These are phyloP conservation scores for Actinia equina DNA, from an alignment of 64 coral and sea anemone species.

Conservation along the genomic window DNA sequence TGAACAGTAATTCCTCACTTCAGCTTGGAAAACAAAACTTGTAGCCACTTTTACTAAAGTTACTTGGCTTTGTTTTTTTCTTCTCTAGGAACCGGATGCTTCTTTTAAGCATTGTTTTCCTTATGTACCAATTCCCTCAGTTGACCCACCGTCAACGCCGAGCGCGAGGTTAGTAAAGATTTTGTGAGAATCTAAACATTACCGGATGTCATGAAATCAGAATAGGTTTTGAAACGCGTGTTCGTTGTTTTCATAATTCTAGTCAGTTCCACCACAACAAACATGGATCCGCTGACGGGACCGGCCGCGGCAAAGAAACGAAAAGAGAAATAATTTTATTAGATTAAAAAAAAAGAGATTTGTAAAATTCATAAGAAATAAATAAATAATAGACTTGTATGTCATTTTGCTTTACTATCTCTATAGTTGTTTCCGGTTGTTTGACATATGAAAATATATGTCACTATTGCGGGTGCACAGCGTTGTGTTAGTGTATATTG, in stretches of 20 bases:
- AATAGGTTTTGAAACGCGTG: neutral
- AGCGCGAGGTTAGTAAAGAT: neutral
- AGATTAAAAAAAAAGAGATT: neutral
- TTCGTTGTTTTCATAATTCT: neutral
- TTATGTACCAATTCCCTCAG: neutral
- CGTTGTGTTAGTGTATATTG: no score
- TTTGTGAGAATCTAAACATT: constrained; percentile 4
- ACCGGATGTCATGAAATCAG: neutral
- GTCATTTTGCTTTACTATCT: neutral
- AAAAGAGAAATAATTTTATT: neutral
- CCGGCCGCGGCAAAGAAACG: neutral
- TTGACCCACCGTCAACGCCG: neutral
- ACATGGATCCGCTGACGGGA: neutral
- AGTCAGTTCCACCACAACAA: neutral
- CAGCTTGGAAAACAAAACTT: neutral
- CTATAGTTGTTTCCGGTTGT: neutral
- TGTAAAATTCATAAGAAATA: neutral
- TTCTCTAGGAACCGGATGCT: neutral
- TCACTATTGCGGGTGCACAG: no score
- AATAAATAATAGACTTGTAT: neutral
- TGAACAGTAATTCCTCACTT: neutral
- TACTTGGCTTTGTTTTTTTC: neutral
- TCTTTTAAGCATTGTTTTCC: neutral
- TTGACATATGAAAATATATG: no score
- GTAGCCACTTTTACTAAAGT: neutral